These are phyloP conservation scores for Sebastes miniatus DNA, from an alignment of 2,797 vertebrate genomes.

Conservation along the genomic window DNA sequence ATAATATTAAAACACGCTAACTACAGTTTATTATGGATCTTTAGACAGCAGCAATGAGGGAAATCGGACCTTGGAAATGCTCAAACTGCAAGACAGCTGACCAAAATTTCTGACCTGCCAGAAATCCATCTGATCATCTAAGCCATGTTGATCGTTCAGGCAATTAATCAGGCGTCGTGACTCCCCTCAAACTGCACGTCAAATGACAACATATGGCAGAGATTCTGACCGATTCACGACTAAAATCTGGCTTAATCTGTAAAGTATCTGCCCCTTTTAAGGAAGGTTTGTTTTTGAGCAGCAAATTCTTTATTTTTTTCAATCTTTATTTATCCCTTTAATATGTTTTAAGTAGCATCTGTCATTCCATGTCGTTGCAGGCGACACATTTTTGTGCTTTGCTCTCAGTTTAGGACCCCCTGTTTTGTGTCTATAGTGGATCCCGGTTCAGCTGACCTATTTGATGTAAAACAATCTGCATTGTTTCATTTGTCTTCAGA, in stretches of 20 bases:
- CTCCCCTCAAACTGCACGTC: background rate
- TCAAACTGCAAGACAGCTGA: background rate
- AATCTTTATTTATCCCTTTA: background rate
- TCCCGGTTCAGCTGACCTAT: background rate
- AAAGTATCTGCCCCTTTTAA: background rate
- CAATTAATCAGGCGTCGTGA: too few relatives aligned
- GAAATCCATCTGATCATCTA: background rate
- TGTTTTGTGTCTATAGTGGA: background rate
- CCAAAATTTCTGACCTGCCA: background rate
- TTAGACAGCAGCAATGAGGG: background rate
- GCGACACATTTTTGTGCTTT: background rate
- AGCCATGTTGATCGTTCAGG: background rate
- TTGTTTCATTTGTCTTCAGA: conserved; percentile 75
- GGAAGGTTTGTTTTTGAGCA: background rate
- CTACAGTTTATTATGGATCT: background rate
- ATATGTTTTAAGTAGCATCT: background rate
- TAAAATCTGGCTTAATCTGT: background rate
- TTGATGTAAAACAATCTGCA: background rate
- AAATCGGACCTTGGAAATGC: background rate
- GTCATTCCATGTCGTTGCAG: background rate
- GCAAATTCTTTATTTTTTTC: background rate
- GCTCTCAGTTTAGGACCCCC: background rate
- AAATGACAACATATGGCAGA: too few relatives aligned
- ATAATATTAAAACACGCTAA: background rate
- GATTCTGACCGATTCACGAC: too few relatives aligned